Conservation (phyloP, 2,888 invertebrate species). For the Petrolisthes cinctipes region DNA sequence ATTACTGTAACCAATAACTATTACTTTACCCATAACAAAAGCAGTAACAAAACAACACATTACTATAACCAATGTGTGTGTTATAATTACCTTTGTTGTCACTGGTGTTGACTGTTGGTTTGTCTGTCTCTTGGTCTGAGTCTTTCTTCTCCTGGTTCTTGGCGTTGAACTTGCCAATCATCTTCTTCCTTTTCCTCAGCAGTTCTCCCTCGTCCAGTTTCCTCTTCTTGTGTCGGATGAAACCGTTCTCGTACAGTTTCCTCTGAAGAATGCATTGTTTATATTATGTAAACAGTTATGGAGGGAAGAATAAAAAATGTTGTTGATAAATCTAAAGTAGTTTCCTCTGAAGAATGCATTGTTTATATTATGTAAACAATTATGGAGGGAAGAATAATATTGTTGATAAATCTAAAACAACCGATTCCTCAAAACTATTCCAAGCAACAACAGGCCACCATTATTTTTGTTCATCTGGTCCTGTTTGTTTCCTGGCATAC, state of each 20-base stretch:
- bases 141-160: slow-evolving; percentile 60
- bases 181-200: slow-evolving; percentile 57
- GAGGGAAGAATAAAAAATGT: no score
- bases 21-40: no score
- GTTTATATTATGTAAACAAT: background rate
- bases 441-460: no score
- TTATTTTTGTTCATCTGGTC: no score
- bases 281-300: background rate
- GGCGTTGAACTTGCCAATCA: slow-evolving; percentile 64
- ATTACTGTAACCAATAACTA: no score
- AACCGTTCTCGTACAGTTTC: slow-evolving; percentile 52
- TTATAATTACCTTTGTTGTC: slow-evolving; percentile 43
- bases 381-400: background rate
- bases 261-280: slow-evolving; percentile 21
- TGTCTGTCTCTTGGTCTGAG: slow-evolving; percentile 47
- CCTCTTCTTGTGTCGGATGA: slow-evolving; percentile 48
- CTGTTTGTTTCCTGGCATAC: no score
- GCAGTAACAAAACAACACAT: no score
- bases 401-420: no score
- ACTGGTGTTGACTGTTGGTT: slow-evolving; percentile 25
- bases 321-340: no score
- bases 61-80: no score
- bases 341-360: no score
- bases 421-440: no score
- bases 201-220: slow-evolving; percentile 63